These are phyloP conservation scores for Tupaia chinensis DNA, from an alignment of 2,113 vertebrate genomes.

Conservation along the genomic window DNA sequence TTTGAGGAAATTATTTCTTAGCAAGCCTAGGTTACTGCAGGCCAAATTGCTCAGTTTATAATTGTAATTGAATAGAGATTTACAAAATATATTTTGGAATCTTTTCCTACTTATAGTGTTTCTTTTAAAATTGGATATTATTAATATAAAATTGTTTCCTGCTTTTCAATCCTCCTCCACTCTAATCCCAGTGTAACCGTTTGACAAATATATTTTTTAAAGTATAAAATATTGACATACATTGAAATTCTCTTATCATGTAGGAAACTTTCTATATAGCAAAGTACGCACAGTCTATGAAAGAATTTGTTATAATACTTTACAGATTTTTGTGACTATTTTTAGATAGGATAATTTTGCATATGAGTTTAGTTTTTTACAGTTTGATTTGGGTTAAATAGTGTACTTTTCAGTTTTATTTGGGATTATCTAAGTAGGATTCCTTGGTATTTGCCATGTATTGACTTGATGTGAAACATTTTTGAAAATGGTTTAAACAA, in stretches of 20 bases:
- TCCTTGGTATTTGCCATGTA: constrained; percentile 47
- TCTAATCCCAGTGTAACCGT: background rate
- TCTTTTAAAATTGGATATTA: constrained; percentile 7
- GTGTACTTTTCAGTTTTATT: constrained; percentile 48
- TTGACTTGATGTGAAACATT: constrained; percentile 22
- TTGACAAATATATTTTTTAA: background rate
- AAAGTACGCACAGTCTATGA: background rate
- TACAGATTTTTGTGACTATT: constrained; percentile 15
- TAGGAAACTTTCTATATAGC: background rate
- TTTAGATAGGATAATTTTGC: constrained; percentile 21
- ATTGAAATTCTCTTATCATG: constrained; percentile 30
- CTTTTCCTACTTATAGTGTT: background rate
- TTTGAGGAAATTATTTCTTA: background rate
- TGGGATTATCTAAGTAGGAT: constrained; percentile 30
- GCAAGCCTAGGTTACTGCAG: background rate
- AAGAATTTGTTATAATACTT: background rate
- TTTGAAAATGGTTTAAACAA: constrained; percentile 36
- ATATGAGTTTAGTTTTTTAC: constrained; percentile 51
- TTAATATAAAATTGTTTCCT: background rate
- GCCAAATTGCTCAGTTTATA: constrained; percentile 57
- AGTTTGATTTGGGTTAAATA: background rate
- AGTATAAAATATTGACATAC: background rate
- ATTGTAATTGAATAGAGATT: background rate
- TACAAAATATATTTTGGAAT: constrained; percentile 31
- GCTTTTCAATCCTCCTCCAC: background rate